These are phyloP conservation scores for Tetheella fluctuosa DNA, from an alignment of 2,888 invertebrate species.

Conservation along the genomic window DNA sequence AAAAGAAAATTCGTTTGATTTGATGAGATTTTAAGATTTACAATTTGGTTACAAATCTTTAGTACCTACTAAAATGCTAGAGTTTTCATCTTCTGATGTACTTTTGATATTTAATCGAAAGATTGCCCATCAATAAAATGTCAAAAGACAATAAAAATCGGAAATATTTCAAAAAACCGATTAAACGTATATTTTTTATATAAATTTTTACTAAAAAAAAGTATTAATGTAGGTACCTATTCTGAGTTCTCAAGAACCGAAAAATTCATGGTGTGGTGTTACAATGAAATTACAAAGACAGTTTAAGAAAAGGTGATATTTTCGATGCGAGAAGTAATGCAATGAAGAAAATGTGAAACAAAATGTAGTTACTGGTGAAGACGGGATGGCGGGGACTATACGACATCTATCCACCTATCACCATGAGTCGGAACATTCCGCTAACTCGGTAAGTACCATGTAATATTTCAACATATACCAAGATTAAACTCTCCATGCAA, in stretches of 20 bases:
- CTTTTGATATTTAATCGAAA: no score
- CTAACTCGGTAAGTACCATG: slow-evolving; percentile 62
- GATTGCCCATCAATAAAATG: no score
- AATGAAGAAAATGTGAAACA: slow-evolving; percentile 19
- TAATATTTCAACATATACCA: neutral
- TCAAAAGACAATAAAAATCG: no score
- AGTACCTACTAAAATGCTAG: no score
- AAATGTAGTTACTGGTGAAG: slow-evolving; percentile 39
- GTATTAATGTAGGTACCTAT: no score
- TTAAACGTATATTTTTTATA: no score
- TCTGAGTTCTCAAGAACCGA: neutral
- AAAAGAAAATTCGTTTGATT: neutral
- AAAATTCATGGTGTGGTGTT: neutral
- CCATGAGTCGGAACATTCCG: slow-evolving; percentile 67
- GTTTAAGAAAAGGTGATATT: slow-evolving; percentile 21
- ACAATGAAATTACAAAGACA: neutral
- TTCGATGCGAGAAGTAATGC: slow-evolving; percentile 7
- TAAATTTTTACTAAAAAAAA: no score
- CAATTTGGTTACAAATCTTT: no score
- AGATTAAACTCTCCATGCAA: neutral
- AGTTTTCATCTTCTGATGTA: no score
- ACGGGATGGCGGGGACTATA: slow-evolving; percentile 75
- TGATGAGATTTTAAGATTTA: neutral
- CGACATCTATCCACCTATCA: slow-evolving; percentile 74
- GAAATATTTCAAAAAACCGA: no score